Percentiles rank a stretch among this genome's conserved stretches.
phyloP scores from a whole-genome alignment of 2,797 vertebrate species.

The Chelonia mydas region DNA sequence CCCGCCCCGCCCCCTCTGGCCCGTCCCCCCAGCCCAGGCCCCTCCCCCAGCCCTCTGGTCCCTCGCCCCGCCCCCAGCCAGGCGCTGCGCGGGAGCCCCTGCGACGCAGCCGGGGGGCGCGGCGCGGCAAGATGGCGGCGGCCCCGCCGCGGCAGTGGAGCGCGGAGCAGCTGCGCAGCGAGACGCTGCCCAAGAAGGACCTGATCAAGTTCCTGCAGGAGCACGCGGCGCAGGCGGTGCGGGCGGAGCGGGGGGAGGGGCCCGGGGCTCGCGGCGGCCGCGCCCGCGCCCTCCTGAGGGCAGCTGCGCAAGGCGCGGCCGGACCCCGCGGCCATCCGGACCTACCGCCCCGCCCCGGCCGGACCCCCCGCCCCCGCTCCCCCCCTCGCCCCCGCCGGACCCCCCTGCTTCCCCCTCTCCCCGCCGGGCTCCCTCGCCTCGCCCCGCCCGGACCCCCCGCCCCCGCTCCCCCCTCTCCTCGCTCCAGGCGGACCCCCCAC shows the following conservation, averaged over 20 bases:
- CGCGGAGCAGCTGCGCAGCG: slow-evolving; percentile 91
- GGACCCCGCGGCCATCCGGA: not conserved
- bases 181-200: slow-evolving; percentile 94
- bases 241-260: slow-evolving; percentile 17
- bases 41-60: rapidly evolving
- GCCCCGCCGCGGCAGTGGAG: slow-evolving; percentile 88
- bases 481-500: too few species aligned
- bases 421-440: not conserved
- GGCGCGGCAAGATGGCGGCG: slow-evolving; percentile 85
- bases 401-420: not conserved
- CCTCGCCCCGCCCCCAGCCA: too few species aligned
- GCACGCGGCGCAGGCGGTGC: slow-evolving; percentile 90
- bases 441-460: too few species aligned
- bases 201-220: slow-evolving; percentile 95
- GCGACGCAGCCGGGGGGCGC: not conserved
- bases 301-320: too few species aligned
- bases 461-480: too few species aligned
- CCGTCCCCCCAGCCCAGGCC: not conserved
- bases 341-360: not conserved
- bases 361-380: not conserved
- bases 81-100: not conserved
- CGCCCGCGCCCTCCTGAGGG: too few species aligned
- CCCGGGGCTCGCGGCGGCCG: not conserved
- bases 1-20: not conserved
- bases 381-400: not conserved